Evolutionary conservation across 2,888 invertebrate species (phyloP), one percentile per base, ranked within the genome.

Genomic region (Andrena trimmerana): DNA sequence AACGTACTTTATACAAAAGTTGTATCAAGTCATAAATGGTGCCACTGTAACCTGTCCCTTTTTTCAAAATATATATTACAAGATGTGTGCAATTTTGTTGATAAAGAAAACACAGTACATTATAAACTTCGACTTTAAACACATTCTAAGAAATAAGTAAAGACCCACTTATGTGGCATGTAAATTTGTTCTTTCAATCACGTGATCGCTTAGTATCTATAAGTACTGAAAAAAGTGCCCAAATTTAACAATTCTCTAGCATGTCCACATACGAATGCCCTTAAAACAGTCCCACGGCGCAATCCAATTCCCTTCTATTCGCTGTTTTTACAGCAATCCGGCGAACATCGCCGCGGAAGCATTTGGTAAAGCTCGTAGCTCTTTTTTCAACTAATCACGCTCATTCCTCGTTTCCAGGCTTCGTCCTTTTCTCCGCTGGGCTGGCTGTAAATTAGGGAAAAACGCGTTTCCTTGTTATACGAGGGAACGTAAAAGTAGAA

Each of bases 381-480:
- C 54, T 48, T 50, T 65, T 77, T 27, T 63, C 36, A 13, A 13
- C 67, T 69, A 65, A 89, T 89, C 79, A 84, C 78, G 77, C 72
- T 78, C 76, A 84, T 78, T 78, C 81, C 63, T 81, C 88, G 86
- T 90, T 89, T 42, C 42, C 86, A 86, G 83, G 52, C 20, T 59
- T 42, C 63, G 70, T 54, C 66, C 68, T 73, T 62, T 65, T 73
- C 24, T 63, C 57, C 52, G 20, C 10, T 16, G 48, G 36, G 50
- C 59, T 33, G 57, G 24, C 79, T 57, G 83, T 90, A 90, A 90
- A 90, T 90, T 88, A 88, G 85, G 70, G 81, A 69, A 42, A 33
- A 75, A 70, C 74, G 76, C 78, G 62, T 65, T 66, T 67, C 27
- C 63, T 67, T 54, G 63, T 80, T 71, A 59, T 69, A 70, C 74